Conservation (phyloP, 2,888 invertebrate species). For the Mystacides longicornis region DNA sequence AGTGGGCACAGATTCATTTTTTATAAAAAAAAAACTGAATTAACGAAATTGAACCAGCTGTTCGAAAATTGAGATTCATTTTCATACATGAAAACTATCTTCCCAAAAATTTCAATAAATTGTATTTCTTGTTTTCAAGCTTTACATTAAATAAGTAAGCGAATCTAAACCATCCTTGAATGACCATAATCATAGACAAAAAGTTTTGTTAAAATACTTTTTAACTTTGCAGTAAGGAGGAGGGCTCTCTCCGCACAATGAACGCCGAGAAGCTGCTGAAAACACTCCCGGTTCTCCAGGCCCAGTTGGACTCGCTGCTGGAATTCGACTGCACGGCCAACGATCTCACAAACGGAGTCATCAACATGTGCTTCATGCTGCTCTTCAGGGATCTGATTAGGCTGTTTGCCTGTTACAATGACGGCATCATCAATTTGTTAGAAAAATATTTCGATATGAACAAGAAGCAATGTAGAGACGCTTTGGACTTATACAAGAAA, state of each 20-base stretch:
- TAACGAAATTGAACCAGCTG: no score
- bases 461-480: constrained; percentile 97
- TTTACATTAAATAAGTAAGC: no score
- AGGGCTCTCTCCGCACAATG: constrained; percentile 95
- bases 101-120: no score
- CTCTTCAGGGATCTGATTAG: constrained; percentile 98
- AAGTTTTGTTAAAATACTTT: no score
- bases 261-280: constrained; percentile 94
- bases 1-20: no score
- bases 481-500: constrained; percentile 96
- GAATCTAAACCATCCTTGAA: no score
- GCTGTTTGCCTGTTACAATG: constrained; percentile 98
- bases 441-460: constrained; percentile 99
- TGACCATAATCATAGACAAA: no score
- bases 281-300: constrained; percentile 91
- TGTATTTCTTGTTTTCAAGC: no score
- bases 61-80: no score
- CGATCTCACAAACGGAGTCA: constrained; percentile 96
- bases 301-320: constrained; percentile 88
- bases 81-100: no score
- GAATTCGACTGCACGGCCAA: constrained; percentile 97
- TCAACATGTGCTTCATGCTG: constrained; percentile 98
- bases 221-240: constrained; percentile 71
- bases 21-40: no score
- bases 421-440: constrained; percentile 96